Evolutionary conservation across 2,888 invertebrate species (phyloP), one percentile per base, ranked within the genome.

Genomic region (Pegoplata infirma): DNA sequence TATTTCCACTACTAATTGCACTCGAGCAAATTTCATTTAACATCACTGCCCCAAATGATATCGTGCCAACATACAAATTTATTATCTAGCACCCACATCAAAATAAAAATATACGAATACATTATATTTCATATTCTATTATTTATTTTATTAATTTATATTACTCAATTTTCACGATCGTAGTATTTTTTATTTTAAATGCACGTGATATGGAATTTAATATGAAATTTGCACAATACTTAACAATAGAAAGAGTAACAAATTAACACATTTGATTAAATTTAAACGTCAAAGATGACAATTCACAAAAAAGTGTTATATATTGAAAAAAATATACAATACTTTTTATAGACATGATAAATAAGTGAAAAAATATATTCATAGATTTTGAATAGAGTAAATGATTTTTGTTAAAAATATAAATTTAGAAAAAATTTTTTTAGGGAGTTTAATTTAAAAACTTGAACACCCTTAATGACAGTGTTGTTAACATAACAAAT

Each of bases 271-370:
- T 61, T 53, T 67, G 12, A 46, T 28, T 23, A 55, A 56, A 75
- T 61, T 68, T 55, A 63, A 49, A 68, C 28, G 47, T 75, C 67
- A 61, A 63, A 56, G 36, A 40, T 56, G 74, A 61, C 59, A 55
- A 21, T 28, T 61, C 10, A 47, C 17, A 2, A 51, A 49, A 6
- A 51, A 49, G 63, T 63, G 63, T 19, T 63, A 63, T 51, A 16
- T 36, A 28, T 12, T 7, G n/a, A n/a, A n/a, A n/a, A n/a, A n/a
- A n/a, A 32, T 23, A 23, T 23, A 23, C 23, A 23, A 23, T 23
- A 23, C 23, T 23, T n/a, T n/a, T n/a, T n/a, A n/a, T n/a, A n/a
- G n/a, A n/a, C n/a, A n/a, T n/a, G n/a, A n/a, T n/a, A n/a, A n/a
- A n/a, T n/a, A n/a, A n/a, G n/a, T n/a, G n/a, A n/a, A n/a, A n/a